Conservation (phyloP, 2,113 vertebrate genomes). For the Rhinichthys klamathensis region DNA sequence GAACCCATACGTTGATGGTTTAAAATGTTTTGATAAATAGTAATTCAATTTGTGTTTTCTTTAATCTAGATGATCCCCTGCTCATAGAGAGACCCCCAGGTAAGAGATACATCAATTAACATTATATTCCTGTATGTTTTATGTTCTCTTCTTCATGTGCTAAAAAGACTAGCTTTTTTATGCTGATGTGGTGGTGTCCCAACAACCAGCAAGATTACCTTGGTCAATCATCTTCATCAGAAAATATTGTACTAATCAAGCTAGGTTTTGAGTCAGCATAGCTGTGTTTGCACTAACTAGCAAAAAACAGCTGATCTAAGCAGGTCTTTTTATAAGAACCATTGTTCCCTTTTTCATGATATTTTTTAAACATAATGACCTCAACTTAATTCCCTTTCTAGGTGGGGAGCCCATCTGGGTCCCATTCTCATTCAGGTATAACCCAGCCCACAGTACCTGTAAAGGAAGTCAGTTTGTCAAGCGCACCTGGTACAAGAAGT, state of each 20-base stretch:
- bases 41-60: neutral
- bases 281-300: neutral
- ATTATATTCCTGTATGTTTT: neutral
- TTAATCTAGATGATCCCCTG: constrained; percentile 79
- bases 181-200: neutral
- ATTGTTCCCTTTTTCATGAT: neutral
- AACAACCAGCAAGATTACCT: neutral
- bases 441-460: constrained; percentile 87
- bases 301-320: neutral
- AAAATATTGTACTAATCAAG: neutral
- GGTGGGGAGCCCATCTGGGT: constrained; percentile 99
- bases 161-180: neutral
- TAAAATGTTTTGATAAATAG: neutral
- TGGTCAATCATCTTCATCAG: neutral
- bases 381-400: constrained; percentile 59
- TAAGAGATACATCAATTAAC: constrained; percentile 67
- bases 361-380: neutral
- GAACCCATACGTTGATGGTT: constrained; percentile 28
- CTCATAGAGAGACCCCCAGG: constrained; percentile 92
- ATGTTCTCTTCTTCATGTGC: neutral
- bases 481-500: constrained; percentile 96
- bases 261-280: neutral
- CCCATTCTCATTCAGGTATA: constrained; percentile 90
- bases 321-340: neutral
- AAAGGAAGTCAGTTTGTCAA: constrained; percentile 95